Conservation (phyloP, 2,113 vertebrate species). For the Mormyrus iriodes region DNA sequence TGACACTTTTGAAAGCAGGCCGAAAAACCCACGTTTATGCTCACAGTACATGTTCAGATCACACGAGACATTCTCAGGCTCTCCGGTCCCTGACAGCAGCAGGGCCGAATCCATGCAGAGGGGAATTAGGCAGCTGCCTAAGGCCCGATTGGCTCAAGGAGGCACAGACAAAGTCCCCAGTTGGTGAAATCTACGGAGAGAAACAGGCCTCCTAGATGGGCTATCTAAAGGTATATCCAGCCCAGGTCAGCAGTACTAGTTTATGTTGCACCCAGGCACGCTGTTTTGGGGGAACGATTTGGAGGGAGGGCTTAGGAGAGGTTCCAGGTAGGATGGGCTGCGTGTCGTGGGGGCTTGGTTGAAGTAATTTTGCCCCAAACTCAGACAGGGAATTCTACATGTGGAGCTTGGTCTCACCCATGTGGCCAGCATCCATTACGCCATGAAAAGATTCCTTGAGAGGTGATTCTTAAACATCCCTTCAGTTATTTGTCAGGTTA, state of each 20-base stretch:
- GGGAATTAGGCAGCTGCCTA: background rate
- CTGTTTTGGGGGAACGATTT: background rate
- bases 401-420: background rate
- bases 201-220: background rate
- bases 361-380: background rate
- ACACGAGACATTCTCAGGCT: background rate
- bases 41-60: background rate
- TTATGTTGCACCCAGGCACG: background rate
- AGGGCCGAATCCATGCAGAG: background rate
- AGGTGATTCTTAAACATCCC: conserved; percentile 62
- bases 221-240: background rate
- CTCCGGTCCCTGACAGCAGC: background rate
- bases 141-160: background rate
- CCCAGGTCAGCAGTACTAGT: background rate
- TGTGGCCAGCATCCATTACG: background rate
- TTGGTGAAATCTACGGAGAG: background rate
- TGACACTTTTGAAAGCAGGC: background rate
- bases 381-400: background rate
- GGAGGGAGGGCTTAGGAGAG: background rate
- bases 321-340: background rate
- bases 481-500: conserved; percentile 73
- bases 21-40: background rate
- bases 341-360: background rate
- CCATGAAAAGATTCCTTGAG: background rate
- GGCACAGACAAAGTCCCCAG: background rate